Evolutionary conservation across 1,140 invertebrate species (phyloP).

Genomic region (Eubasilissa regina): DNA sequence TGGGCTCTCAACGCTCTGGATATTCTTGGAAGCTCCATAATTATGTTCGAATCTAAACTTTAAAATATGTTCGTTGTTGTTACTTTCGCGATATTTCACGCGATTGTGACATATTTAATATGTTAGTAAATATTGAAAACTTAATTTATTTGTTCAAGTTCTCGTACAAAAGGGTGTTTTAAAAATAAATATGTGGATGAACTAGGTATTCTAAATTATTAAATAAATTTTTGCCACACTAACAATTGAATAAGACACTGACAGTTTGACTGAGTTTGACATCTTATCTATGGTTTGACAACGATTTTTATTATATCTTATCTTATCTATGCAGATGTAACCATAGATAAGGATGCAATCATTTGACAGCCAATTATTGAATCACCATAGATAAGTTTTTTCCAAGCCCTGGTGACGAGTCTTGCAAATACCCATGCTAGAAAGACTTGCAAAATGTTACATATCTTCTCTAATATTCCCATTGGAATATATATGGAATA

Average conservation of each 20-base stretch:
- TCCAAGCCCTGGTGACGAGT: no score
- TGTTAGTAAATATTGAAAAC: neutral
- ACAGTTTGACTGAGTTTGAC: neutral
- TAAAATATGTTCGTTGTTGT: neutral
- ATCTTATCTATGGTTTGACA: no score
- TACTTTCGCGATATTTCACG: constrained; percentile 22
- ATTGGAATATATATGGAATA: no score
- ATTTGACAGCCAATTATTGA: no score
- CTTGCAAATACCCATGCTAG: no score
- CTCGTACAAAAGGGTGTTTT: neutral
- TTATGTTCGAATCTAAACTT: neutral
- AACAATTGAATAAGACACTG: constrained; percentile 25
- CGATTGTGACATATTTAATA: constrained; percentile 27
- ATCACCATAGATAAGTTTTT: no score
- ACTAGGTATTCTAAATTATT: neutral
- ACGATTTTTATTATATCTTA: no score
- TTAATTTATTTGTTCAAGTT: neutral
- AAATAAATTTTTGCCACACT: constrained; percentile 19
- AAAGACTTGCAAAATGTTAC: no score
- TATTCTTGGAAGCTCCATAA: constrained; percentile 61
- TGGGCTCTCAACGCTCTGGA: constrained; percentile 60
- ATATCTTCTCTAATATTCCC: no score
- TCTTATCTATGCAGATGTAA: no score
- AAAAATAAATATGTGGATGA: neutral
- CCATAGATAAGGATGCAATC: no score